Evolutionary conservation across 2,888 invertebrate species (phyloP).

Genomic region (Sinelater perroti): DNA sequence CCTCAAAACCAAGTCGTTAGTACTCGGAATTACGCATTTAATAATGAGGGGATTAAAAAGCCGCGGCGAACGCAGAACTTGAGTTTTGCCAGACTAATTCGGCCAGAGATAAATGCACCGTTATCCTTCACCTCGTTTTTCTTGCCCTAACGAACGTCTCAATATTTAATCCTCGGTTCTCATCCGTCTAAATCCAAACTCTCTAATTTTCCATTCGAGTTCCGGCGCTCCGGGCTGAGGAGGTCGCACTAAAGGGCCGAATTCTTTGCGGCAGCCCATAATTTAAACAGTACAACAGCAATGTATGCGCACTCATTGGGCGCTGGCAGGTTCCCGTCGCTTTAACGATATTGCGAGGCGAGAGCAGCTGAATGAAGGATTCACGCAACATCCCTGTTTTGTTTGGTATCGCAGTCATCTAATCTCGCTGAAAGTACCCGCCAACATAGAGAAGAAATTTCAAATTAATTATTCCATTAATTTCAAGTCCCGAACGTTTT

Average conservation of each 20-base stretch:
- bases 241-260: slow-evolving; percentile 5
- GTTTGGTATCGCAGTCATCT: too few species aligned
- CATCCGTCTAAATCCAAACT: slow-evolving; percentile 30
- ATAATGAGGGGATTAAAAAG: slow-evolving; percentile 13
- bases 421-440: too few species aligned
- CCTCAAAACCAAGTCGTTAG: background rate
- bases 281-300: too few species aligned
- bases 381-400: too few species aligned
- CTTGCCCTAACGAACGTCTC: slow-evolving; percentile 26
- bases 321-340: too few species aligned
- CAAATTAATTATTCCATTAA: slow-evolving; percentile 13
- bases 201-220: slow-evolving; percentile 27
- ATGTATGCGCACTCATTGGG: too few species aligned
- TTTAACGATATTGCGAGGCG: too few species aligned
- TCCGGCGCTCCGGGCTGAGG: slow-evolving; percentile 11
- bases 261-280: too few species aligned
- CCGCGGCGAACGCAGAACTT: slow-evolving; percentile 15
- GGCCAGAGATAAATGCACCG: slow-evolving; percentile 28
- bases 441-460: too few species aligned
- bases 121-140: slow-evolving; percentile 28
- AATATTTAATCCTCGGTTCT: slow-evolving; percentile 26
- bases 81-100: slow-evolving; percentile 21
- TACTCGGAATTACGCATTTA: background rate
- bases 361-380: too few species aligned
- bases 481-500: slow-evolving; percentile 1